These are phyloP conservation scores for Porphyrio hochstetteri DNA, from an alignment of 2,113 vertebrate species.

Conservation along the genomic window DNA sequence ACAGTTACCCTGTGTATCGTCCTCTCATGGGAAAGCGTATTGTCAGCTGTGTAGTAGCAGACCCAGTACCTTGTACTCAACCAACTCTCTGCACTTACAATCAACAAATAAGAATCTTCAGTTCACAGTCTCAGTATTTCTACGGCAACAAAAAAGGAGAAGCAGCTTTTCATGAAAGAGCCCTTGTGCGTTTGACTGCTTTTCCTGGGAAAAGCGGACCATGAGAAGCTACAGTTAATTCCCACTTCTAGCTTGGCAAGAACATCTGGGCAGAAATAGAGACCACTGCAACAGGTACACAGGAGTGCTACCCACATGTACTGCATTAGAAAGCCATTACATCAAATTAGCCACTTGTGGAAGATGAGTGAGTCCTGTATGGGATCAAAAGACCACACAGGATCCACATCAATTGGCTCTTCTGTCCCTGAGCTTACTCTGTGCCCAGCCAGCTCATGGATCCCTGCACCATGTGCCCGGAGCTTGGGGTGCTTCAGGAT, in stretches of 20 bases:
- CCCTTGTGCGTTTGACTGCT: neutral
- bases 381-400: neutral
- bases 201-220: neutral
- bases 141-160: neutral
- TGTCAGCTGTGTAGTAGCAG: neutral
- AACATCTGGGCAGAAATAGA: neutral
- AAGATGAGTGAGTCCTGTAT: neutral
- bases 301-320: neutral
- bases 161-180: neutral
- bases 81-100: neutral
- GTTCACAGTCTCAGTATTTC: neutral
- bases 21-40: neutral
- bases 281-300: accelerated
- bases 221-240: neutral
- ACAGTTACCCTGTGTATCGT: neutral
- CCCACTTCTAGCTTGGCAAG: neutral
- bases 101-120: neutral
- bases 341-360: neutral
- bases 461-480: neutral
- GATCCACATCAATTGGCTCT: neutral
- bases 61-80: neutral
- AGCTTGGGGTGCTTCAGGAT: neutral
- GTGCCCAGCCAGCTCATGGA: neutral
- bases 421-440: neutral
- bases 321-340: neutral